A percentile compares a stretch with the other conserved stretches of the same genome.
These are phyloP conservation scores for Heliconius charithonia DNA, from an alignment of 2,888 invertebrate species.

Conservation along the genomic window DNA sequence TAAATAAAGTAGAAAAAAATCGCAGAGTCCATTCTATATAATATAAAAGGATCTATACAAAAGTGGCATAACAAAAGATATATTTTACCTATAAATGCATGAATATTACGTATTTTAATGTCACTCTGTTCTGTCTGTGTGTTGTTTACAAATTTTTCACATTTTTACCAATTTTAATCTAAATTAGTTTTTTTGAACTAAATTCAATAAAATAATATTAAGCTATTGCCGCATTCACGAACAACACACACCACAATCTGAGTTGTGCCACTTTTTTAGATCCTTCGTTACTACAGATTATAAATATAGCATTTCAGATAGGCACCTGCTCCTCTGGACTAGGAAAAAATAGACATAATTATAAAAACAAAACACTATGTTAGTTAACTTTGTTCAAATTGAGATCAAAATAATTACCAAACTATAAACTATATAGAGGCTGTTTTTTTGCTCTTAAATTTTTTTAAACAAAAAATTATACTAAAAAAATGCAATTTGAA, in stretches of 20 bases:
- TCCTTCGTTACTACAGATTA: constrained; percentile 6
- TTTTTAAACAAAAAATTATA: constrained; percentile 40
- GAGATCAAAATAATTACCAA: constrained; percentile 61
- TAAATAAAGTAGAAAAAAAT: neutral
- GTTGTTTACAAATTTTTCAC: neutral
- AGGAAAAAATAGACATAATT: constrained; percentile 44
- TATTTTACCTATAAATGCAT: neutral
- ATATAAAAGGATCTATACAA: neutral
- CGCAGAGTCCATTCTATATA: constrained; percentile 6
- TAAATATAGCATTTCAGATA: constrained; percentile 40
- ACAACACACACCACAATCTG: too few species aligned
- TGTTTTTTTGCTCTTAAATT: constrained; percentile 17
- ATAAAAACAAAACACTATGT: constrained; percentile 50
- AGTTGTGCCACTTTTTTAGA: neutral
- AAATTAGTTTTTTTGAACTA: too few species aligned
- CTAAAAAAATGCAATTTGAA: constrained; percentile 49
- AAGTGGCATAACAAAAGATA: neutral
- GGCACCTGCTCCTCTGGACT: constrained; percentile 49
- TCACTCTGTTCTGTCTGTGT: too few species aligned
- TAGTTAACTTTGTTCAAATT: constrained; percentile 63
- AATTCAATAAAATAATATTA: too few species aligned
- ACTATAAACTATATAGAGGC: constrained; percentile 17
- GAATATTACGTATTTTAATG: neutral
- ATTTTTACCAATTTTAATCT: neutral
- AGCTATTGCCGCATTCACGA: too few species aligned